These are phyloP conservation scores for Diacarnus erythraeanus DNA, from an alignment of 37 sponge, comb jelly and placozoan species.

Conservation along the genomic window DNA sequence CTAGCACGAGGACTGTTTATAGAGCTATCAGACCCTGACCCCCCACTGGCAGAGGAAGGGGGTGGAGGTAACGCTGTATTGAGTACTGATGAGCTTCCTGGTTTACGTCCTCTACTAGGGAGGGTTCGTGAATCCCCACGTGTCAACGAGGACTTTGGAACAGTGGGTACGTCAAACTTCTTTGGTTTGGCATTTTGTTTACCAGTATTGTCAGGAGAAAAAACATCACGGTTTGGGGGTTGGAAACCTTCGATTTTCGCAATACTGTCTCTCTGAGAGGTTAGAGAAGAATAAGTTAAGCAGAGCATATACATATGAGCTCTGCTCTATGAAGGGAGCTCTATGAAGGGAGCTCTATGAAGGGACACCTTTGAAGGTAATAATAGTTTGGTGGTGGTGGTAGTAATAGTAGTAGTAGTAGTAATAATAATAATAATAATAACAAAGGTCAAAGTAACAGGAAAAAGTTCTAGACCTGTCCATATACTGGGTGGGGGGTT, in stretches of 20 bases:
- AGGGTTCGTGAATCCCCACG: slow-evolving; percentile 1
- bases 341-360: no score
- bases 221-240: not conserved
- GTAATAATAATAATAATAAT: no score
- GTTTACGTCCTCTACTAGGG: not conserved
- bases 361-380: no score
- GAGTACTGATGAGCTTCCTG: not conserved
- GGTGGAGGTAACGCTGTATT: slow-evolving; percentile 12
- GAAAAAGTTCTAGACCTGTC: no score
- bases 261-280: slow-evolving; percentile 6
- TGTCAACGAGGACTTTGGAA: not conserved
- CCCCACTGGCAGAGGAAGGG: not conserved
- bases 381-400: no score
- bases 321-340: no score
- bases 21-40: not conserved
- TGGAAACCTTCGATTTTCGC: not conserved
- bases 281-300: no score
- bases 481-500: no score
- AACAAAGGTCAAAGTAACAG: no score
- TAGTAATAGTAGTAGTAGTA: no score
- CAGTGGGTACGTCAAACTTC: not conserved
- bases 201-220: slow-evolving; percentile 1
- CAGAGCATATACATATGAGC: no score
- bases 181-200: not conserved
- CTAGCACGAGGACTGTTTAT: slow-evolving; percentile 9